These are phyloP conservation scores for Apotomis turbidana DNA, from an alignment of 2,888 invertebrate genomes.

Conservation along the genomic window DNA sequence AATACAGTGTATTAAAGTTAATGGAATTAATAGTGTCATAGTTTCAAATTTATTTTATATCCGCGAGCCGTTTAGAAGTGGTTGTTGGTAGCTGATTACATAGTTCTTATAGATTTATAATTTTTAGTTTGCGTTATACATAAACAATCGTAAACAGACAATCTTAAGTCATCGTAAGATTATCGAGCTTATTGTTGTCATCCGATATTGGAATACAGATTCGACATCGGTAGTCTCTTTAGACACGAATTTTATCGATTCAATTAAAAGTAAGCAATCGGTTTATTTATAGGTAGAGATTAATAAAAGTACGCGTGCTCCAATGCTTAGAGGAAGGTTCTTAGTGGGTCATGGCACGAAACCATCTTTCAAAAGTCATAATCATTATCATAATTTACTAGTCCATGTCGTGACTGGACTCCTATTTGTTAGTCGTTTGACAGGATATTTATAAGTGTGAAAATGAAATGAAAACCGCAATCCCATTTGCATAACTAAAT, in stretches of 20 bases:
- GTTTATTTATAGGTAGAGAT: too few species aligned
- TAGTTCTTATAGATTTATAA: not conserved
- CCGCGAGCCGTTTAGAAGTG: not conserved
- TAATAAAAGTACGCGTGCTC: too few species aligned
- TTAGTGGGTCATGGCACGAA: slow-evolving; percentile 7
- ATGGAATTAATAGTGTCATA: slow-evolving; percentile 18
- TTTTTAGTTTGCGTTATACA: not conserved
- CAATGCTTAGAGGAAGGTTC: too few species aligned
- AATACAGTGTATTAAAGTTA: slow-evolving; percentile 28
- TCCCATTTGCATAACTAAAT: slow-evolving; percentile 32
- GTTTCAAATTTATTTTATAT: not conserved
- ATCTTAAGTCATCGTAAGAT: not conserved
- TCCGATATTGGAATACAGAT: too few species aligned
- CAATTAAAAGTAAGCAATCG: too few species aligned
- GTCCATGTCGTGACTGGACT: not conserved
- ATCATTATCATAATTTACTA: not conserved
- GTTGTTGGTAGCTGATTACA: not conserved
- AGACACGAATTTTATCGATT: too few species aligned
- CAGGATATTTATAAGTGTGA: slow-evolving; percentile 27
- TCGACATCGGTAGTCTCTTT: too few species aligned
- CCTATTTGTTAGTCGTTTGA: not conserved
- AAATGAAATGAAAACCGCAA: slow-evolving; percentile 27
- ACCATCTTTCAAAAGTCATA: not conserved
- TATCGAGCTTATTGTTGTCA: not conserved
- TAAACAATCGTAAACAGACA: not conserved